Conservation (phyloP, 2,888 invertebrate genomes). For the Diaprepes abbreviatus region DNA sequence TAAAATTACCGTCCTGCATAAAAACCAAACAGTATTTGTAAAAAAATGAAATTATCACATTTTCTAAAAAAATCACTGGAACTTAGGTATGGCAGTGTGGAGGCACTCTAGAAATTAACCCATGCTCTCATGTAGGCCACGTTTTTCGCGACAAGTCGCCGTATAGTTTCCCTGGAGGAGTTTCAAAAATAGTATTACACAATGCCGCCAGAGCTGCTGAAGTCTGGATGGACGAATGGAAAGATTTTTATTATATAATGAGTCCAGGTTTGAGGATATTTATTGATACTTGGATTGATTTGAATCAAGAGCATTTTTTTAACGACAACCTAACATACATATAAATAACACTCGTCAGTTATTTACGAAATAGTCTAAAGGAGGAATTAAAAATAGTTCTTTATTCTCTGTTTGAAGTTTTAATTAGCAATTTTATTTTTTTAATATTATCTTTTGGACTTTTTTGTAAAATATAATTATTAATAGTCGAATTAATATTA, state of each 20-base stretch:
- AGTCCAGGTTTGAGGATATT: slow-evolving; percentile 89
- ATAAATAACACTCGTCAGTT: not conserved
- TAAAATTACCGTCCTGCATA: no score
- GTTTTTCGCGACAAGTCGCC: slow-evolving; percentile 98
- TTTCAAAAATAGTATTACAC: slow-evolving; percentile 95
- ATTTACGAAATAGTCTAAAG: not conserved
- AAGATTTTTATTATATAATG: slow-evolving; percentile 99
- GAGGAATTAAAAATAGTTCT: no score
- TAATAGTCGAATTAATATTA: no score
- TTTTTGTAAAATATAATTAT: not conserved
- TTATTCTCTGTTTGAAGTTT: no score
- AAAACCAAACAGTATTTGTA: not conserved
- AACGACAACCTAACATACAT: no score
- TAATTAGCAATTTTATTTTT: no score
- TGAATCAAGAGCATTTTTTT: not conserved
- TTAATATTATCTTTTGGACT: not conserved
- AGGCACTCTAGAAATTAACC: slow-evolving; percentile 93
- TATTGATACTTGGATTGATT: not conserved
- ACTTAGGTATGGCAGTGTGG: slow-evolving; percentile 96
- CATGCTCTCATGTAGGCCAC: slow-evolving; percentile 97
- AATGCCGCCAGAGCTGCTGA: slow-evolving; percentile 99
- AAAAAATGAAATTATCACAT: not conserved
- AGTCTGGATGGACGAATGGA: slow-evolving; percentile 99
- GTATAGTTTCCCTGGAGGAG: slow-evolving; percentile 99
- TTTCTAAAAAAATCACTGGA: not conserved